Percentiles rank a stretch among this genome's conserved stretches.
Conservation (phyloP, 2,113 vertebrate genomes). For the Apodemus speciosus region DNA sequence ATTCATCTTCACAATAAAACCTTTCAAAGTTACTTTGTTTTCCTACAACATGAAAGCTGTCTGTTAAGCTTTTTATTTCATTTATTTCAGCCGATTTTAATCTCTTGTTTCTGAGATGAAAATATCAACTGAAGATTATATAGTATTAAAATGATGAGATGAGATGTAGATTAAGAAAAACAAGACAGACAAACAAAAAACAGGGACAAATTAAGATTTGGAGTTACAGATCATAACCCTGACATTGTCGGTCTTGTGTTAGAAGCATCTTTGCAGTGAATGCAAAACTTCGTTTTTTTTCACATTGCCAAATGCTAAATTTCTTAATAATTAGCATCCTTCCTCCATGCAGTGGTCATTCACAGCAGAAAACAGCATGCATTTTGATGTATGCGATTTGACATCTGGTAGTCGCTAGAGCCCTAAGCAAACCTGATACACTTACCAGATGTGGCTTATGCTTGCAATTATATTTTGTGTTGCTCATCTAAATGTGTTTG, state of each 20-base stretch:
- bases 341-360: slow-evolving; percentile 44
- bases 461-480: slow-evolving; percentile 51
- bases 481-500: slow-evolving; percentile 33
- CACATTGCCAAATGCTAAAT: slow-evolving; percentile 68
- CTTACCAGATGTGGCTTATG: slow-evolving; percentile 67
- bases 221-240: background rate
- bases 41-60: background rate
- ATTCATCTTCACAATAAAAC: background rate
- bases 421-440: slow-evolving; percentile 43
- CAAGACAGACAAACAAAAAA: background rate
- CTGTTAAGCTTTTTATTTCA: background rate
- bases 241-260: slow-evolving; percentile 1
- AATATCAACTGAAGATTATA: background rate
- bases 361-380: slow-evolving; percentile 46
- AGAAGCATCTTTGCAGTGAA: slow-evolving; percentile 57
- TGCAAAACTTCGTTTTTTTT: slow-evolving; percentile 54
- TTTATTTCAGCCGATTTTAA: slow-evolving; percentile 49
- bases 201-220: background rate
- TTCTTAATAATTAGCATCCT: slow-evolving; percentile 68
- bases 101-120: background rate
- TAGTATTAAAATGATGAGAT: background rate
- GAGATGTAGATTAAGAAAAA: background rate
- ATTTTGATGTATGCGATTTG: slow-evolving; percentile 70
- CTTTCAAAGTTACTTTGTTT: background rate
- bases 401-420: slow-evolving; percentile 68